These are phyloP conservation scores for Copidosoma aretas DNA, from an alignment of 2,888 invertebrate genomes.

Conservation along the genomic window DNA sequence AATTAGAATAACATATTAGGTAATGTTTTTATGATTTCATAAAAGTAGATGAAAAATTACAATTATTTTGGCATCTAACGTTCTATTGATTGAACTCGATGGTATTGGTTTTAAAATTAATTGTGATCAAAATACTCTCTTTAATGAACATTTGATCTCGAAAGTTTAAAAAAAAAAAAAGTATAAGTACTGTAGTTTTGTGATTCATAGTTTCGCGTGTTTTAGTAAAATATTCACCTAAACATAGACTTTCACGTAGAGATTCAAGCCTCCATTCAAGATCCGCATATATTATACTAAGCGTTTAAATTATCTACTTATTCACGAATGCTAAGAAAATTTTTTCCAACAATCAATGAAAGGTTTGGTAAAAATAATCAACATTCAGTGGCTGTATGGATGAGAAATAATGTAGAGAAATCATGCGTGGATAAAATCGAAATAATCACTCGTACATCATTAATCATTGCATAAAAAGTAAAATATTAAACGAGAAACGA, in stretches of 20 bases:
- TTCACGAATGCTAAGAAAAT: constrained; percentile 9
- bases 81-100: constrained; percentile 12
- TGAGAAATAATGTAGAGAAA: too few relatives aligned
- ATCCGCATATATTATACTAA: constrained; percentile 16
- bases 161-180: too few relatives aligned
- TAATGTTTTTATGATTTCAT: too few relatives aligned
- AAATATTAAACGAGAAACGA: constrained; percentile 32
- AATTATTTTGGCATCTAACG: neutral
- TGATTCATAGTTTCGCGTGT: constrained; percentile 7
- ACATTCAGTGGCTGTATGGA: too few relatives aligned
- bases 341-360: too few relatives aligned
- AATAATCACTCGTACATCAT: constrained; percentile 26
- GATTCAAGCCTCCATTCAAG: constrained; percentile 28
- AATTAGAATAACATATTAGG: too few relatives aligned
- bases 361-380: too few relatives aligned
- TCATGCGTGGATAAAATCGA: too few relatives aligned
- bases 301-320: constrained; percentile 30
- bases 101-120: constrained; percentile 24
- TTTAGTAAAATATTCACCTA: constrained; percentile 24
- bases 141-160: neutral
- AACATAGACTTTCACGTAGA: constrained; percentile 16
- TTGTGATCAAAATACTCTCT: constrained; percentile 31
- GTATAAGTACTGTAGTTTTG: too few relatives aligned
- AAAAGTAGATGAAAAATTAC: too few relatives aligned
- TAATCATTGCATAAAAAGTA: constrained; percentile 25